Conservation (phyloP, 2,113 vertebrate genomes). For the Silurus meridionalis region DNA sequence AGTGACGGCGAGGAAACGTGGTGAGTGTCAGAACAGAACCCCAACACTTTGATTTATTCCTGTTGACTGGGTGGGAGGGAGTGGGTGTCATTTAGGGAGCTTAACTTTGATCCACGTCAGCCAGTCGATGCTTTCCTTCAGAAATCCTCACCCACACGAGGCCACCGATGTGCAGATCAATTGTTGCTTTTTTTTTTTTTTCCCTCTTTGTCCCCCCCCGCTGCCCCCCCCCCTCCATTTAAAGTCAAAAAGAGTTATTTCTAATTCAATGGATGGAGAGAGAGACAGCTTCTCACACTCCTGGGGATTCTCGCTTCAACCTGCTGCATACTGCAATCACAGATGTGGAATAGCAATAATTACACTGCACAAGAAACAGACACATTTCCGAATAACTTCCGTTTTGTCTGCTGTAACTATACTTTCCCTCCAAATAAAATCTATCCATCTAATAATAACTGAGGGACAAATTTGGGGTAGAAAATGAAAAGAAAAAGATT, state of each 20-base stretch:
- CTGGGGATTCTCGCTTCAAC: slow-evolving; percentile 42
- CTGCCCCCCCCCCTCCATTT: not conserved
- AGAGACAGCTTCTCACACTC: slow-evolving; percentile 29
- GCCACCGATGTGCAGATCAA: slow-evolving; percentile 47
- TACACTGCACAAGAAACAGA: not conserved
- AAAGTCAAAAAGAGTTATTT: slow-evolving; percentile 54
- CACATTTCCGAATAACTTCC: not conserved
- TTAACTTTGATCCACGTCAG: slow-evolving; percentile 48
- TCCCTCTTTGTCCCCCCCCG: not conserved
- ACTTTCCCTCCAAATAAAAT: not conserved
- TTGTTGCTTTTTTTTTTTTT: slow-evolving; percentile 28
- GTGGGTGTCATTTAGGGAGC: slow-evolving; percentile 36
- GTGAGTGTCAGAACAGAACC: slow-evolving; percentile 38
- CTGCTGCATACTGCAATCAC: slow-evolving; percentile 46
- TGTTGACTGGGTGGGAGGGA: slow-evolving; percentile 42
- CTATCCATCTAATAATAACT: too few species aligned
- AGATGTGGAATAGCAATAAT: slow-evolving; percentile 44
- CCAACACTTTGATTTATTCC: slow-evolving; percentile 41
- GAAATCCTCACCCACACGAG: slow-evolving; percentile 18
- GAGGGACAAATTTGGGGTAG: too few species aligned
- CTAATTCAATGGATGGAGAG: slow-evolving; percentile 35
- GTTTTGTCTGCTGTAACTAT: not conserved
- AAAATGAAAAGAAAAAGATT: too few species aligned
- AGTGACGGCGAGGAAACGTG: not conserved
- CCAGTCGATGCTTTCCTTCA: slow-evolving; percentile 48